Base-by-base conservation (phyloP, 2,113 vertebrate genomes). In the Lichenostomus cassidix region DNA sequence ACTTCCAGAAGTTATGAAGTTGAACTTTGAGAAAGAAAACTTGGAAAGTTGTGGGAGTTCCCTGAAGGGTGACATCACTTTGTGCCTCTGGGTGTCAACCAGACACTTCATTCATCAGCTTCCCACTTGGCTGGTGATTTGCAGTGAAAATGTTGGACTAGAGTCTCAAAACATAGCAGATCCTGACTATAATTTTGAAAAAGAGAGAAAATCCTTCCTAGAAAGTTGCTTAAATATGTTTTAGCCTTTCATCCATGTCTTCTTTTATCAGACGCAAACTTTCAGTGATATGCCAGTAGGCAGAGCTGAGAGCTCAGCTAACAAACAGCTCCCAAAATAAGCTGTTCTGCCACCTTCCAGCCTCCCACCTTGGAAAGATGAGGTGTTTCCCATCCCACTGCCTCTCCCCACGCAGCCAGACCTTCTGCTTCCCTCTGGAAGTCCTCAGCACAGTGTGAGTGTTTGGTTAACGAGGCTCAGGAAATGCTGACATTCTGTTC, bases 391-490 rank as follows among this genome's bases (percentile, higher is more conserved):
- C 55, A 10, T 21, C 55, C 69, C 64, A 5, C 42, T 22, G 41
- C 50, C 31, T 33, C 49, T 74, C 75, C 4, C 89, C 13, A 5
- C 3, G 3, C 82, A 21, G 10, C 39, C 31, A 78, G 50, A 87
- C 28, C 86, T 47, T 37, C 84, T 70, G 84, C 56, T 77, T 74
- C 37, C 60, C 81, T 82, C 39, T 12, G 27, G 42, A 22, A 28
- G 35, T 9, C 70, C 69, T 39, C 0, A 28, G 11, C 2, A 12
- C 24, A 15, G 28, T 0, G 6, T 3, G 47, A 49, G 42, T 4
- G 37, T 11, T 62, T 60, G 63, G 18, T 12, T 52, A 22, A 56
- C 1, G 0, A 33, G 44, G 56, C 68, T 60, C 24, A 21, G 87
- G 87, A n/a, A 20, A 22, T 1, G 11, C 81, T 65, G 92, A 31